Base-by-base conservation (phyloP, 2,113 vertebrate species). In the Rhineura floridana region DNA sequence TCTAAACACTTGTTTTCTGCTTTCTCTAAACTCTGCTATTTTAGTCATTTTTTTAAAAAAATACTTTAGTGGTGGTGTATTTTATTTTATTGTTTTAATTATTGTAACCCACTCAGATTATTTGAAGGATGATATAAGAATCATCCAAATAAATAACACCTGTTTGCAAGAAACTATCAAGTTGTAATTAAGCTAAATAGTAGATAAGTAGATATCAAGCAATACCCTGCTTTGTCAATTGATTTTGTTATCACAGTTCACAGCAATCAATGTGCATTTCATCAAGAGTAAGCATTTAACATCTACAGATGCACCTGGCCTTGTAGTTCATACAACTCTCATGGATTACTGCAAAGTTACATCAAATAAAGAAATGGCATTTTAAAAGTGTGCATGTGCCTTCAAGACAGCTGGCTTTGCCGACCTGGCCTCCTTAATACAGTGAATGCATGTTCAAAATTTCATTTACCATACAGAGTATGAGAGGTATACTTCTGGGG, bases 271-370 rank as follows among this genome's bases (percentile, higher is more conserved):
- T 59, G 23, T 30, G 12, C 9, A 55, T 44, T 81, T 63, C 80
- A 81, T 21, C 39, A 42, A n/a, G 13, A 59, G 42, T 50, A 76
- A 85, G 52, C 39, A 76, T 59, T 21, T 62, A 76, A 42, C 36
- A 44, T 36, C 15, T n/a, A 36, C 39, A 75, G 39, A 46, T 62
- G 30, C 55, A 59, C 42, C 36, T 62, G 25, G 28, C 72, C 52
- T 84, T 75, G 44, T 70, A 83, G 65, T 50, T 83, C 65, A 69
- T n/a, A 33, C n/a, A n/a, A n/a, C n/a, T n/a, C n/a, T n/a, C n/a
- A n/a, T n/a, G n/a, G n/a, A n/a, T n/a, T n/a, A n/a, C n/a, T n/a
- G n/a, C 30, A 44, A 15, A 44, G 39, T 63, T 63, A 11, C 59
- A 75, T 59, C 36, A 42, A 75, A 42, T 13, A 84, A 4, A 13